These are phyloP conservation scores for Drosophila robusta DNA, from an alignment of 2,888 invertebrate species.

Conservation along the genomic window DNA sequence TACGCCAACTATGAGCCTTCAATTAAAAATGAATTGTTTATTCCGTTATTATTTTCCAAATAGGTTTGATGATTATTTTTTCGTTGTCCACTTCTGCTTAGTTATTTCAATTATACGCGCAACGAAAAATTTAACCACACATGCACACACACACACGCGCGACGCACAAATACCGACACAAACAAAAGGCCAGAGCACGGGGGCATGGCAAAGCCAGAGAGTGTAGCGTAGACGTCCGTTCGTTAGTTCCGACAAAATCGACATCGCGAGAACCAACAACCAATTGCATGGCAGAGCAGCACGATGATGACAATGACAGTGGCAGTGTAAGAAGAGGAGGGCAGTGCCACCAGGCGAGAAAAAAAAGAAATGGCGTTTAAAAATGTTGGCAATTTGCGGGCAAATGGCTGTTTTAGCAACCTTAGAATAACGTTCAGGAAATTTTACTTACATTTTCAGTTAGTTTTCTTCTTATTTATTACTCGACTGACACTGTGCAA, in stretches of 20 bases:
- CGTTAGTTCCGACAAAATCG: conserved; percentile 52
- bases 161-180: conserved; percentile 41
- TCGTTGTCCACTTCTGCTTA: conserved; percentile 39
- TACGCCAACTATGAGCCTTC: conserved; percentile 32
- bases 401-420: background rate
- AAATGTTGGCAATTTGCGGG: conserved; percentile 38
- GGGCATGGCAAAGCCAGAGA: conserved; percentile 25
- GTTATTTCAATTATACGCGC: conserved; percentile 54
- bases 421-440: background rate
- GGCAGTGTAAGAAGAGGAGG: conserved; percentile 26
- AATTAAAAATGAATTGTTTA: conserved; percentile 39
- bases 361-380: conserved; percentile 73
- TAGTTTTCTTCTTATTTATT: conserved; percentile 21
- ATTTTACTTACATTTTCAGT: conserved; percentile 56
- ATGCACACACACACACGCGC: conserved; percentile 27
- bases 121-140: conserved; percentile 45
- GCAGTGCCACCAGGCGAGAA: conserved; percentile 46
- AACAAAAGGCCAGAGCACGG: conserved; percentile 44
- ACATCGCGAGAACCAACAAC: conserved; percentile 60
- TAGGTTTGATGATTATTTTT: conserved; percentile 20
- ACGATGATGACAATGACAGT: conserved; percentile 64
- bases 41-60: conserved; percentile 19
- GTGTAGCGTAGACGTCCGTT: conserved; percentile 42
- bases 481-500: conserved; percentile 44
- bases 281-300: conserved; percentile 59